These are phyloP conservation scores for Elegia similella DNA, from an alignment of 2,888 invertebrate species.

Conservation along the genomic window DNA sequence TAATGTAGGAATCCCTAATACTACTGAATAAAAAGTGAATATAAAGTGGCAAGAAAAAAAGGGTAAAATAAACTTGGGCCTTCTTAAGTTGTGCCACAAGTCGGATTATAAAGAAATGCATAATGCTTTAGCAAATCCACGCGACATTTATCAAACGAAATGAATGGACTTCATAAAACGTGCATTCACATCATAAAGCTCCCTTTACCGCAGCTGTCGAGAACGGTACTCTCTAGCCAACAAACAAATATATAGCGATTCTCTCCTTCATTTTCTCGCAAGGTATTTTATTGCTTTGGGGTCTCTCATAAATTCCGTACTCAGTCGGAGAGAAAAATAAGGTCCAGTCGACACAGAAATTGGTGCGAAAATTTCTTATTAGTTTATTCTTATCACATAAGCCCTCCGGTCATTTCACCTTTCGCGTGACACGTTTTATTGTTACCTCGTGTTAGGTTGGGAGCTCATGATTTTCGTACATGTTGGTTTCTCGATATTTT, in stretches of 20 bases:
- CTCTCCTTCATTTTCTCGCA: slow-evolving; percentile 80
- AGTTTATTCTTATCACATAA: slow-evolving; percentile 63
- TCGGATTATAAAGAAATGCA: too few relatives aligned
- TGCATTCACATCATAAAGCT: slow-evolving; percentile 53
- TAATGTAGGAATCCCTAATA: too few relatives aligned
- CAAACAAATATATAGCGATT: slow-evolving; percentile 80
- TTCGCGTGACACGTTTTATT: slow-evolving; percentile 25
- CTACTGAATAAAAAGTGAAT: too few relatives aligned
- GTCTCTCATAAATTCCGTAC: slow-evolving; percentile 76
- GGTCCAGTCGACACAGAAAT: slow-evolving; percentile 65
- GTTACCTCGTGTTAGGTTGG: slow-evolving; percentile 14
- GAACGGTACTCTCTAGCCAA: slow-evolving; percentile 69
- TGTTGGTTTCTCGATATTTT: background rate
- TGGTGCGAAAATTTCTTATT: slow-evolving; percentile 71
- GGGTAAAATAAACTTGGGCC: too few relatives aligned
- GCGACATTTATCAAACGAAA: too few relatives aligned
- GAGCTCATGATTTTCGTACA: background rate
- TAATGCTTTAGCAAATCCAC: too few relatives aligned
- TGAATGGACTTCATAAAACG: slow-evolving; percentile 53
- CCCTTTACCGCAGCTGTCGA: slow-evolving; percentile 65
- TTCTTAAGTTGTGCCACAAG: too few relatives aligned
- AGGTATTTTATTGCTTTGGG: slow-evolving; percentile 81
- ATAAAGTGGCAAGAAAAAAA: too few relatives aligned
- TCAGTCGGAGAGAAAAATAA: slow-evolving; percentile 78
- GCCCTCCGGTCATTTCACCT: slow-evolving; percentile 40